Evolutionary conservation across 1,140 invertebrate species (phyloP).

Genomic region (Pantala flavescens): DNA sequence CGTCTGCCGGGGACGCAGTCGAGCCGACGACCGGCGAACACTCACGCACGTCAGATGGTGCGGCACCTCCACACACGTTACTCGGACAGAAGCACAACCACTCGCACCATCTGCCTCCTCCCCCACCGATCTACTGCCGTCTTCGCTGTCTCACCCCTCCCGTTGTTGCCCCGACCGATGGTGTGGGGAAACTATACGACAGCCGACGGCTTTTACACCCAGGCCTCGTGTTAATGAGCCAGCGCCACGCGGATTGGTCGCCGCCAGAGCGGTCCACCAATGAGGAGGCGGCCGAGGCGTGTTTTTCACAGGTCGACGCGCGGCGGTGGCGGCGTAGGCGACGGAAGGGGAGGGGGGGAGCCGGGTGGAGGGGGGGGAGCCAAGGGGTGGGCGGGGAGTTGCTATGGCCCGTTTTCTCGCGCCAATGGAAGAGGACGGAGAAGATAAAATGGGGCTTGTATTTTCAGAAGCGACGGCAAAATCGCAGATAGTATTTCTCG

Average conservation of each 20-base stretch:
- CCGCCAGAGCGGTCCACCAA: background rate
- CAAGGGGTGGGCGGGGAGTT: background rate
- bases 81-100: background rate
- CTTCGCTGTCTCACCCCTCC: background rate
- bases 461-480: too few species aligned
- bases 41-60: background rate
- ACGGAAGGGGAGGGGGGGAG: background rate
- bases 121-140: background rate
- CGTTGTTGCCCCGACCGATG: background rate
- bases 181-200: constrained; percentile 7
- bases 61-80: background rate
- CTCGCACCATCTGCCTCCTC: constrained; percentile 1
- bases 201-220: background rate
- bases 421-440: too few species aligned
- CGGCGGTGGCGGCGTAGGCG: background rate
- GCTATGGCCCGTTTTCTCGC: background rate
- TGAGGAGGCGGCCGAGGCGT: background rate
- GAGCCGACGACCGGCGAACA: background rate
- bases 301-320: constrained; percentile 7
- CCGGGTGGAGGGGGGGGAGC: background rate
- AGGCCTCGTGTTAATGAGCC: background rate
- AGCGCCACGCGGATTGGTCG: constrained; percentile 5
- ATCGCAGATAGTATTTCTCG: too few species aligned
- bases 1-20: background rate
- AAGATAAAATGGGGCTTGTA: too few species aligned